phyloP scores from a whole-genome alignment of 2,797 vertebrate species.

The Gymnothorax reevesii region DNA sequence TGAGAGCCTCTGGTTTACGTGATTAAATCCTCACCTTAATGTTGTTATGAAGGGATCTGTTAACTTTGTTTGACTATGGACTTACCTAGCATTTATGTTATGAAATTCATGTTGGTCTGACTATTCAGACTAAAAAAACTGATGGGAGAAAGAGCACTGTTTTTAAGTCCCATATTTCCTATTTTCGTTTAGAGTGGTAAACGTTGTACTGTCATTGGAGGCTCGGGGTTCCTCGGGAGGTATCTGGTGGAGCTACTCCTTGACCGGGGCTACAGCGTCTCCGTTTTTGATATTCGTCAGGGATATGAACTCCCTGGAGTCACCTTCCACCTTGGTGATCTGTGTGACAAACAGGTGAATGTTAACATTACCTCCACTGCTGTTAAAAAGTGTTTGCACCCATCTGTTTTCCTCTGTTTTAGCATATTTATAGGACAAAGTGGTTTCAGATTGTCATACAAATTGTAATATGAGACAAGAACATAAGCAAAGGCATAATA shows the following conservation, averaged over 20 bases:
- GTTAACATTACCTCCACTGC: background rate
- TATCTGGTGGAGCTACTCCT: slow-evolving; percentile 90
- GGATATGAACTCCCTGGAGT: slow-evolving; percentile 77
- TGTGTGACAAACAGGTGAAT: slow-evolving; percentile 85
- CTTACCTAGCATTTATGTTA: background rate
- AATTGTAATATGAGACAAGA: no score
- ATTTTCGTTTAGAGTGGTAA: slow-evolving; percentile 71
- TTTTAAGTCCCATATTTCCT: background rate
- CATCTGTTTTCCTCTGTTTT: background rate
- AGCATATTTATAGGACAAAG: no score
- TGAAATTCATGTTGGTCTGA: background rate
- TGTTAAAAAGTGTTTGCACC: background rate
- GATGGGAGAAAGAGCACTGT: background rate
- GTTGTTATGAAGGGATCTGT: no score
- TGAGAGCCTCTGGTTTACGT: no score
- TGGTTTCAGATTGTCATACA: no score
- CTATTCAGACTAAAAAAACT: background rate
- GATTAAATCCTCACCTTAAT: no score
- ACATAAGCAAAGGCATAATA: no score
- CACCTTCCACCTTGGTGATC: slow-evolving; percentile 86
- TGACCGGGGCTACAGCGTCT: slow-evolving; percentile 81
- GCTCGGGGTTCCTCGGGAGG: slow-evolving; percentile 90
- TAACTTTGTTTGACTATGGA: background rate
- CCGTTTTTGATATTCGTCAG: slow-evolving; percentile 88
- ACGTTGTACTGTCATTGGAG: slow-evolving; percentile 88